Evolutionary conservation across 2,888 invertebrate species (phyloP).

Genomic region (Caenorhabditis sp.): DNA sequence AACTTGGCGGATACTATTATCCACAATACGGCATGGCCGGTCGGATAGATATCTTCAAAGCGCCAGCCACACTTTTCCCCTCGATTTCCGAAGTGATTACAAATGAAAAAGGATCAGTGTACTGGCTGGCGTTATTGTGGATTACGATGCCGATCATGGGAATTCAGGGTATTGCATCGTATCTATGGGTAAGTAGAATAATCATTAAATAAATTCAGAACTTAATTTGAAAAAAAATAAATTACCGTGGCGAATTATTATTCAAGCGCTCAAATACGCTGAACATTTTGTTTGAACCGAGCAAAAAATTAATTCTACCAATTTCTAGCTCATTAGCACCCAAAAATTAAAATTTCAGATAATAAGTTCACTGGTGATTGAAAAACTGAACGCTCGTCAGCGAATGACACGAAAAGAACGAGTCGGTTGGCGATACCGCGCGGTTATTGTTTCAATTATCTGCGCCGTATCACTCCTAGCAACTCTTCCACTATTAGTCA

Average conservation of each 20-base stretch:
- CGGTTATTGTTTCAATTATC: constrained; percentile 18
- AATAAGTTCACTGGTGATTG: constrained; percentile 31
- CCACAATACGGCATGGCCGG: background rate
- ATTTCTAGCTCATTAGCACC: no score
- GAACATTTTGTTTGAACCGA: no score
- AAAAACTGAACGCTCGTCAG: constrained; percentile 30
- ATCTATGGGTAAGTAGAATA: constrained; percentile 33
- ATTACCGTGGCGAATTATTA: no score
- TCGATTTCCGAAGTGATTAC: background rate
- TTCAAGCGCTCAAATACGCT: no score
- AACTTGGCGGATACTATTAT: constrained; percentile 4
- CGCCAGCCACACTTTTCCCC: background rate
- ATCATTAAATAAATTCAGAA: background rate
- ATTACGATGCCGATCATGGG: background rate
- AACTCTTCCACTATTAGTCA: constrained; percentile 25
- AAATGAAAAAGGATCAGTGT: background rate
- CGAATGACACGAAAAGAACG: constrained; percentile 15
- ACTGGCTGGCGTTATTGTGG: background rate
- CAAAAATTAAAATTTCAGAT: constrained; percentile 11
- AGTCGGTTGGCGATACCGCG: constrained; percentile 20
- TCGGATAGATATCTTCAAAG: background rate
- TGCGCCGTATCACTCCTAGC: constrained; percentile 16
- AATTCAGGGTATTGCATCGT: constrained; percentile 26
- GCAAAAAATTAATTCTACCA: background rate
- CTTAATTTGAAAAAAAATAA: background rate